Conservation (phyloP, 2,113 vertebrate species). For the Hippocampus zosterae region DNA sequence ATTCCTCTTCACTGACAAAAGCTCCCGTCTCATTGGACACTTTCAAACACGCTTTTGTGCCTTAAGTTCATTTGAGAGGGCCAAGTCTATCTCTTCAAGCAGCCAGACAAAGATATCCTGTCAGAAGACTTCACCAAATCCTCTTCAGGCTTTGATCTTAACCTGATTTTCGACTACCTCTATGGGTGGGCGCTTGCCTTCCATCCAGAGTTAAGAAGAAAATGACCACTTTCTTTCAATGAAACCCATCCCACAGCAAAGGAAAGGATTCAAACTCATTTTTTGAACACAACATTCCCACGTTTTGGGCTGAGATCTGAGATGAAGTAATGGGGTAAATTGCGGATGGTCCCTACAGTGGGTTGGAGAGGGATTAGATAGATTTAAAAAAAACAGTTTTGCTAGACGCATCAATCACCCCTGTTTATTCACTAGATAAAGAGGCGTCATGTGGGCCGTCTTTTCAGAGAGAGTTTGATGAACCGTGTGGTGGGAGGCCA, state of each 20-base stretch:
- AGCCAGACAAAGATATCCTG: slow-evolving; percentile 2
- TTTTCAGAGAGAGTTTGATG: slow-evolving; percentile 38
- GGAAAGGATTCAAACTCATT: slow-evolving; percentile 18
- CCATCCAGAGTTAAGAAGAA: slow-evolving; percentile 51
- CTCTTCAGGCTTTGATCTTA: slow-evolving; percentile 49
- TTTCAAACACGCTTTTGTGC: slow-evolving; percentile 21
- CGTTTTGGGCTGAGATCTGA: slow-evolving; percentile 15
- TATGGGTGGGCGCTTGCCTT: slow-evolving; percentile 41
- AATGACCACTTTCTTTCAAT: slow-evolving; percentile 58
- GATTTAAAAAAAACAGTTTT: neutral
- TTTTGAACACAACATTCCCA: slow-evolving; percentile 35
- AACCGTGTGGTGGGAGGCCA: slow-evolving; percentile 21
- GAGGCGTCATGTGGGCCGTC: slow-evolving; percentile 34
- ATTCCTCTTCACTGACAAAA: slow-evolving; percentile 47
- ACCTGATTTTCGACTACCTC: slow-evolving; percentile 38
- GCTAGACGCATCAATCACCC: slow-evolving; percentile 40
- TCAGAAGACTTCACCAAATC: slow-evolving; percentile 17
- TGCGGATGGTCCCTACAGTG: slow-evolving; percentile 15
- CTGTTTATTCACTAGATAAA: slow-evolving; percentile 43
- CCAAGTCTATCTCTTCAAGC: slow-evolving; percentile 12
- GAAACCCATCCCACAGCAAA: slow-evolving; percentile 41
- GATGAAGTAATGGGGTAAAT: slow-evolving; percentile 22
- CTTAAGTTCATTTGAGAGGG: neutral
- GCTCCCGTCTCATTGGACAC: slow-evolving; percentile 39
- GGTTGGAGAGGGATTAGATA: neutral